Evolutionary conservation across 1,140 invertebrate species (phyloP), one percentile per base, ranked within the genome.

Genomic region (Pemphigus obesinymphae): DNA sequence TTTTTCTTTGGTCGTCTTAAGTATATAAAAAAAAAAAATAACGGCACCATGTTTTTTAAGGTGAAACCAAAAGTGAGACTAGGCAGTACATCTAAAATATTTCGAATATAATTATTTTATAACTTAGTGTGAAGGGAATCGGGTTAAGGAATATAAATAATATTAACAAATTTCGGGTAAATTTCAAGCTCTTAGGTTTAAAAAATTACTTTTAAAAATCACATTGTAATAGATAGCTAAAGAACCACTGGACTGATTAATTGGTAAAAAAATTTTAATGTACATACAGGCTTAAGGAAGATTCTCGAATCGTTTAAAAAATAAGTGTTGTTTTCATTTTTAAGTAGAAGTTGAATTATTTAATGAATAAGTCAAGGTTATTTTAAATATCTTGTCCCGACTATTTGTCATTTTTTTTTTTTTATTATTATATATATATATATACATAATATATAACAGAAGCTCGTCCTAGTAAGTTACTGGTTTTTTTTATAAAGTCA

Each of bases 231-330:
- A 82, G 75, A 66, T 82, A 70, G 61, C 45, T 70, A 81, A 48
- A 82, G 26, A 68, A 66, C 63, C 78, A 82, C 63, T 82, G 63
- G 78, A 83, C 63, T 63, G 73, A 83, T 63, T 78, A 82, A 76
- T 75, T 84, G 84, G 82, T 83, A 83, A 82, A 84, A 84, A 84
- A 83, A 84, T 83, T 83, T 85, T 83, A 85, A 82, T 85, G 84
- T 85, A 85, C 83, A 85, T 85, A 85, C 85, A 85, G 85, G 84
- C 85, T 84, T 85, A 85, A 85, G 85, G 85, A 85, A 85, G 83
- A 85, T 85, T 85, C 84, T 84, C 83, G 70, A 83, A 76, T 84
- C 84, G 83, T 85, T 84, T 82, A 82, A 83, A 83, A 83, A 82
- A 48, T 75, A 82, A 82, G 82, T 82, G 82, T 61, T 73, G 82